These are phyloP conservation scores for Mustela lutreola DNA, from an alignment of 2,113 vertebrate genomes.

Conservation along the genomic window DNA sequence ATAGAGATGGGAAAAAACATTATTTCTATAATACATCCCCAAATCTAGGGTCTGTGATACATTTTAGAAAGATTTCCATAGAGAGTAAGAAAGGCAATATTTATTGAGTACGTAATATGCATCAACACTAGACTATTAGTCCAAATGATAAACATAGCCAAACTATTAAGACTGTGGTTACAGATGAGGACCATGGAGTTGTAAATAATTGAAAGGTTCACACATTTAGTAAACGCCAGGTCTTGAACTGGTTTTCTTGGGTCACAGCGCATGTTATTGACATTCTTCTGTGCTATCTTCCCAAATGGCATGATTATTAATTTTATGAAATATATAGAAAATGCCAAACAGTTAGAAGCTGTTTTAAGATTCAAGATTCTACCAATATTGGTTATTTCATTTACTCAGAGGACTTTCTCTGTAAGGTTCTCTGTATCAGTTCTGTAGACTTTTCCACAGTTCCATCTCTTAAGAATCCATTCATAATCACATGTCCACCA, in stretches of 20 bases:
- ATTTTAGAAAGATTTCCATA: not conserved
- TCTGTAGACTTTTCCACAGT: not conserved
- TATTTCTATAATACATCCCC: rapidly evolving
- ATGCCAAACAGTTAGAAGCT: not conserved
- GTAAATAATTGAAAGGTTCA: too few relatives aligned
- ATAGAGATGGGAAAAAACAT: not conserved
- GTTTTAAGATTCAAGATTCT: not conserved
- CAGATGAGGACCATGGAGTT: rapidly evolving
- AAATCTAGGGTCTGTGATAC: not conserved
- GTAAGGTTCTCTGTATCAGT: rapidly evolving
- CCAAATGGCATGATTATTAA: not conserved
- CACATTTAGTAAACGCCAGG: too few relatives aligned
- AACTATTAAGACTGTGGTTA: not conserved
- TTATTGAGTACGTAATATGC: not conserved
- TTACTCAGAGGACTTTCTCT: rapidly evolving
- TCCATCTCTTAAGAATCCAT: too few relatives aligned
- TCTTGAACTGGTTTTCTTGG: not conserved
- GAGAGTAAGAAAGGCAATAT: not conserved
- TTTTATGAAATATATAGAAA: not conserved
- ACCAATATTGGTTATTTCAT: rapidly evolving
- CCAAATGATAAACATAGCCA: not conserved
- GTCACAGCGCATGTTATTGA: not conserved
- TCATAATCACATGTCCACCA: not conserved
- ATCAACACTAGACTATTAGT: not conserved
- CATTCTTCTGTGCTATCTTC: not conserved